Evolutionary conservation across 2,797 vertebrate species (phyloP).

Genomic region (Lemur catta): DNA sequence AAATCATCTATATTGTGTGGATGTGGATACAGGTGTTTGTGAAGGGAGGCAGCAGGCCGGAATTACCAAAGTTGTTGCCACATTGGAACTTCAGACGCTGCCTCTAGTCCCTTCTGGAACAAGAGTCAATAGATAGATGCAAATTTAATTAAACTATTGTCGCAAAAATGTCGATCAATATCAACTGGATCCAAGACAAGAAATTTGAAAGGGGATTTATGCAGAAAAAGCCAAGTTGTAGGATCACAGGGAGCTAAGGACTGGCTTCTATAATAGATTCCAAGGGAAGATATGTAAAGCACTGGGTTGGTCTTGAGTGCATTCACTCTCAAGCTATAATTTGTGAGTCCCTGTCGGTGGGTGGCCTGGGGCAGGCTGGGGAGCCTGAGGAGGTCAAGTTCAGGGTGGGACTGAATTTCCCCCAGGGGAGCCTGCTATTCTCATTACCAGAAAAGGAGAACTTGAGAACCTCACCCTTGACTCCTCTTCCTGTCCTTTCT

Average conservation of each 20-base stretch:
- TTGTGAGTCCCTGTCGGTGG: not conserved
- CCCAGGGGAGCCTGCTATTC: not conserved
- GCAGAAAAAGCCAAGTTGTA: not conserved
- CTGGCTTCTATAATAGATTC: not conserved
- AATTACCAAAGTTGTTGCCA: not conserved
- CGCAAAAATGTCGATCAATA: constrained; percentile 20
- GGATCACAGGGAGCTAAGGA: not conserved
- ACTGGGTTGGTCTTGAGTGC: not conserved
- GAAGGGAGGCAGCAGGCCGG: not conserved
- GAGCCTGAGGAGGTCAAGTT: not conserved
- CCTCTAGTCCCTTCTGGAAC: not conserved
- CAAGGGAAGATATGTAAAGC: constrained; percentile 42
- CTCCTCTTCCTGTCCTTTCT: constrained; percentile 37
- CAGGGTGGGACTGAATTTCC: not conserved
- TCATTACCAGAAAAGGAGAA: not conserved
- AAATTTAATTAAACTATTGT: constrained; percentile 49
- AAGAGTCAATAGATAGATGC: not conserved
- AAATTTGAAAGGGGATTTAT: not conserved
- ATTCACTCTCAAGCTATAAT: not conserved
- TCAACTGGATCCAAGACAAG: constrained; percentile 9
- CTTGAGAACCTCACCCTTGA: constrained; percentile 42
- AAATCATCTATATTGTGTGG: not conserved
- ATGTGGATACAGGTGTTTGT: not conserved
- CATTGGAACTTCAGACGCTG: constrained; percentile 7
- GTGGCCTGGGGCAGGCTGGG: not conserved